Percentiles rank a stretch among this genome's conserved stretches.
phyloP scores from a whole-genome alignment of 2,113 vertebrate genomes.

The Noctilio leporinus region DNA sequence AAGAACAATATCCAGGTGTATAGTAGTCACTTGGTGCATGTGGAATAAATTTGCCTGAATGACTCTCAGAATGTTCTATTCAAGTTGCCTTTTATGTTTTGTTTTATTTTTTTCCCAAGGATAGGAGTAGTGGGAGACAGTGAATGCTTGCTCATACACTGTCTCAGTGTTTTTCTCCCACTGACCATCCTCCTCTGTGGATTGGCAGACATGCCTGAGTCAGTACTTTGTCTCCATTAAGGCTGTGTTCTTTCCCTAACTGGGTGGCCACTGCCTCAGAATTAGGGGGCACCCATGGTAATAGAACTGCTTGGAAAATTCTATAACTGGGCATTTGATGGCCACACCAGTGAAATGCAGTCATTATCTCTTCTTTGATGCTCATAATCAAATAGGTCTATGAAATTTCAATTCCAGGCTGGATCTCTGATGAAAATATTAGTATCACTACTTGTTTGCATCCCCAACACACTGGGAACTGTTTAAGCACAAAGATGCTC shows the following conservation, averaged over 20 bases:
- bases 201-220: neutral
- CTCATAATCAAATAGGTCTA: neutral
- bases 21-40: neutral
- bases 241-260: neutral
- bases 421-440: neutral
- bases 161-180: neutral
- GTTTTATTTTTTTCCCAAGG: neutral
- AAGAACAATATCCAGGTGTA: neutral
- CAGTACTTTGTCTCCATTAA: neutral
- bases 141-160: fast-evolving
- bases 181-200: fast-evolving
- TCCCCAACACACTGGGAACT: neutral
- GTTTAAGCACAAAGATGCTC: neutral
- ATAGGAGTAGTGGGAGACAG: neutral
- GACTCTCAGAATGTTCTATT: neutral
- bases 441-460: neutral
- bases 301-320: neutral
- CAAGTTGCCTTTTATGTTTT: neutral
- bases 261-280: neutral
- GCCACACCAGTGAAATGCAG: neutral
- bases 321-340: neutral
- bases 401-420: neutral
- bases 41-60: neutral
- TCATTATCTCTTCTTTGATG: neutral
- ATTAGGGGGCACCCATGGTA: neutral